Base-by-base conservation (phyloP, 2,797 vertebrate species). In the Tenualosa ilisha region DNA sequence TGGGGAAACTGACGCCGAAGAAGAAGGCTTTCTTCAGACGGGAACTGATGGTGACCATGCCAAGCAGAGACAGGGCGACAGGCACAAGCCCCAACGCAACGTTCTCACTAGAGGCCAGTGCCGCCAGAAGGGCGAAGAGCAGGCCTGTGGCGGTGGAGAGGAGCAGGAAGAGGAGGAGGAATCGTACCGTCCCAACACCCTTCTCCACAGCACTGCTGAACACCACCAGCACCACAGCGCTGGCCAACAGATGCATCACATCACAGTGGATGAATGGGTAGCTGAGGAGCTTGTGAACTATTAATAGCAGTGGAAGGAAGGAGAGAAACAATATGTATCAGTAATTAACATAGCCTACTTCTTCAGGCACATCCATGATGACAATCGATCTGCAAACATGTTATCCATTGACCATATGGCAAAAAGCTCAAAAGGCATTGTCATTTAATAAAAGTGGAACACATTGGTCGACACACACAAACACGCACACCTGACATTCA, bases 271-370 rank as follows among this genome's bases (percentile, higher is more conserved):
- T 87, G 51, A 93, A 91, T 81, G 87, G 84, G 85, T 91, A 93
- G 81, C 85, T 91, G 83, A 92, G 20, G 59, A 93, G 86, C 85
- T 83, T 91, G 89, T 91, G 87, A 65, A 92, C 92, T 93, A 56
- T 0, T 15, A 54, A 13, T 13, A 54, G 86, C n/a, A 13, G 81
- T n/a, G 22, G 43, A 22, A 8, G 11, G 49, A 20, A 22, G 46
- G 12, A 26, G 26, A 15, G 24, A 12, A n/a, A 7, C 6, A n/a
- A 24, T 49, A 4, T 49, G 46, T 24, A 26, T 17, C 63, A 22
- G 56, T 1, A 59, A 59, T 59, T 22, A 22, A 6, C 20, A 59
- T 59, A 46, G 46, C 46, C 46, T 4, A 46, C 46, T 46, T 46
- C 46, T 46, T 46, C 46, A 46, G 46, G 7, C 46, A 46, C 1